Conservation (phyloP, 2,113 vertebrate genomes). For the Uria lomvia region DNA sequence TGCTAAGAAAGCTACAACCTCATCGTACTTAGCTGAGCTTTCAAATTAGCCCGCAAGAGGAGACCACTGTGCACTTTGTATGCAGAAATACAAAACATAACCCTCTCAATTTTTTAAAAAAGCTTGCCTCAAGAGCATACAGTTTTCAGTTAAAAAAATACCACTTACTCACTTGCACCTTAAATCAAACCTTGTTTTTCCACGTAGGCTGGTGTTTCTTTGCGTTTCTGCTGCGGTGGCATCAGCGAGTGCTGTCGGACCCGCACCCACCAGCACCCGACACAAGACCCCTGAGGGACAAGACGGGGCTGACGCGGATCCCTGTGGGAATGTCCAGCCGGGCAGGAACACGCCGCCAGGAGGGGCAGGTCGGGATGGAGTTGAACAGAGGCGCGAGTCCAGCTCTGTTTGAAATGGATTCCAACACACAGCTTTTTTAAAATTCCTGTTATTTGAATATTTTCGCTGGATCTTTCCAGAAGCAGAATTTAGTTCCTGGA, state of each 20-base stretch:
- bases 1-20: not conserved
- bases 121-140: not conserved
- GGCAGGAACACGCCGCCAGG: not conserved
- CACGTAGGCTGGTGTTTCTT: not conserved
- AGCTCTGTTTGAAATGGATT: not conserved
- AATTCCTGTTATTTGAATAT: not conserved
- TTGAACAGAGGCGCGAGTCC: not conserved
- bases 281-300: not conserved
- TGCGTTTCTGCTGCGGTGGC: not conserved
- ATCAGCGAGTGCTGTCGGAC: not conserved
- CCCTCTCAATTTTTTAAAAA: not conserved
- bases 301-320: not conserved
- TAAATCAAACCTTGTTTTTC: not conserved
- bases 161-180: not conserved
- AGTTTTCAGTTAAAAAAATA: not conserved
- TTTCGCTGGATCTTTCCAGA: not conserved
- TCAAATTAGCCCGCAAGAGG: not conserved
- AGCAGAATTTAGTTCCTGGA: not conserved
- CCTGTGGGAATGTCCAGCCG: not conserved
- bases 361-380: not conserved
- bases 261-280: not conserved
- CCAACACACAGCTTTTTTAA: not conserved
- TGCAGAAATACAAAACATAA: not conserved
- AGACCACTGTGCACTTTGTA: fast-evolving
- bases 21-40: not conserved